Evolutionary conservation across 2,888 invertebrate species (phyloP).

Genomic region (Lasioglossum marginatum): DNA sequence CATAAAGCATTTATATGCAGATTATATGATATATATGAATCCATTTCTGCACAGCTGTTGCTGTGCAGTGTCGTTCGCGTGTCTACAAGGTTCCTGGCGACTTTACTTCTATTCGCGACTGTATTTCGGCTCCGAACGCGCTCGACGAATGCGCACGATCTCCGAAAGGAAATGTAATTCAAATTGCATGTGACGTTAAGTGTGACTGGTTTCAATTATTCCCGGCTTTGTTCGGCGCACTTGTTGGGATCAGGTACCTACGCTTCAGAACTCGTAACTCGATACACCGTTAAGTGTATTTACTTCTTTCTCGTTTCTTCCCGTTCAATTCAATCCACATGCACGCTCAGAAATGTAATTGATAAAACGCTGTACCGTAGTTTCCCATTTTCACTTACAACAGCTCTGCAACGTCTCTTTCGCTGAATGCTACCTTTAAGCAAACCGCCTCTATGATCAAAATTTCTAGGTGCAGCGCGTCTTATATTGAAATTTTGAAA

Average conservation of each 20-base stretch:
- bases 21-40: conserved; percentile 45
- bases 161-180: conserved; percentile 15
- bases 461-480: background rate
- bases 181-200: conserved; percentile 36
- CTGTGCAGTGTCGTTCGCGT: conserved; percentile 83
- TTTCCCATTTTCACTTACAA: background rate
- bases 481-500: too few species aligned
- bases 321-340: background rate
- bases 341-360: background rate
- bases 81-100: conserved; percentile 84
- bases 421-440: background rate
- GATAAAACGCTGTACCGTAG: background rate
- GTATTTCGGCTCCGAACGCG: conserved; percentile 48
- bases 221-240: background rate
- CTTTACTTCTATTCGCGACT: conserved; percentile 51
- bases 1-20: conserved; percentile 32
- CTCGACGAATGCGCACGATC: conserved; percentile 27
- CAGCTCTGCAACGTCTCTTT: background rate
- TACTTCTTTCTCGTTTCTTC: conserved; percentile 1
- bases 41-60: conserved; percentile 37
- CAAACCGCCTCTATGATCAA: background rate
- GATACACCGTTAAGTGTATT: background rate
- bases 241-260: background rate
- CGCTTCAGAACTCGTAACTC: conserved; percentile 12
- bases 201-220: conserved; percentile 36